Conservation (phyloP, 2,113 vertebrate genomes). For the Hypanus sabinus region DNA sequence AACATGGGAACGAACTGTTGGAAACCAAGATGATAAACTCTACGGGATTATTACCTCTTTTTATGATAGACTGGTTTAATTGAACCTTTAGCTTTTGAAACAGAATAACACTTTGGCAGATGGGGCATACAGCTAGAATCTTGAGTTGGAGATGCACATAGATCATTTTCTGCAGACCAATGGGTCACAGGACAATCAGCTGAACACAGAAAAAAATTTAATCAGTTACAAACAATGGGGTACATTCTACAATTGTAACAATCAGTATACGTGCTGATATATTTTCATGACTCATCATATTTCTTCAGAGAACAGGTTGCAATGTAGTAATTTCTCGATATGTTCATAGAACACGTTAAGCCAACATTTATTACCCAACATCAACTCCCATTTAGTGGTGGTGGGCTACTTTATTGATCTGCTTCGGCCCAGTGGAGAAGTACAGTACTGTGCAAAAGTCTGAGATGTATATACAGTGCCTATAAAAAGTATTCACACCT, state of each 20-base stretch:
- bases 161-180: conserved; percentile 1
- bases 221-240: background rate
- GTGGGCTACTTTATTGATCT: no score
- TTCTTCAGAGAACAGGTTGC: background rate
- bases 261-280: background rate
- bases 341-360: no score
- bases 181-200: background rate
- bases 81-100: background rate
- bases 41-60: background rate
- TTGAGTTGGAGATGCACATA: conserved; percentile 3
- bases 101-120: background rate
- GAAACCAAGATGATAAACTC: background rate
- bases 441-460: no score
- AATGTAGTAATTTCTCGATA: no score
- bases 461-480: no score
- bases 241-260: background rate
- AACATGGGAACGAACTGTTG: background rate
- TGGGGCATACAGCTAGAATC: background rate
- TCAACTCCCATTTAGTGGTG: no score
- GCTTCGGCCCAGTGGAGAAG: no score
- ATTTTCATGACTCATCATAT: background rate
- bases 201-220: background rate
- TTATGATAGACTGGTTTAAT: conserved; percentile 10
- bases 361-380: no score
- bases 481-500: no score